phyloP scores from a whole-genome alignment of 2,888 invertebrate species.

The Drosophila cyrtoloma region DNA sequence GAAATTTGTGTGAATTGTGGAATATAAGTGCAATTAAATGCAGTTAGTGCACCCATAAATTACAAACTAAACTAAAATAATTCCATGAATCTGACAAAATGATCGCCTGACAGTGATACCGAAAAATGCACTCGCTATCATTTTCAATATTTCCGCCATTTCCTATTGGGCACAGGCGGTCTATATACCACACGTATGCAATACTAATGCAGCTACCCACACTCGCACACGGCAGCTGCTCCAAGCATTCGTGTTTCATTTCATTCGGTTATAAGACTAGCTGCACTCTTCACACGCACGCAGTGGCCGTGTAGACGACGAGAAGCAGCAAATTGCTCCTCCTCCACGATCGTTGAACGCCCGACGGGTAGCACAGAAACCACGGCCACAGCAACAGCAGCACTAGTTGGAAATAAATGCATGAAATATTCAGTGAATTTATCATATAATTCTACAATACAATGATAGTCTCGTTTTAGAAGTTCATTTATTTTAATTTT shows the following conservation, averaged over 20 bases:
- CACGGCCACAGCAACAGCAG: slow-evolving; percentile 34
- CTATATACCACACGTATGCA: slow-evolving; percentile 51
- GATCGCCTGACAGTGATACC: slow-evolving; percentile 50
- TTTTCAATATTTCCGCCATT: slow-evolving; percentile 73
- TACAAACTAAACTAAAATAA: slow-evolving; percentile 47
- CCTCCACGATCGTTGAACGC: slow-evolving; percentile 53
- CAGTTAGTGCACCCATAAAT: slow-evolving; percentile 52
- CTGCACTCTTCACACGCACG: slow-evolving; percentile 56
- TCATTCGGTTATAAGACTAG: slow-evolving; percentile 24
- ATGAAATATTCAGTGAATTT: slow-evolving; percentile 27
- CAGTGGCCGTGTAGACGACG: neutral
- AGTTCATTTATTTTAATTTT: neutral
- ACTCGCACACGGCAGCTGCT: slow-evolving; percentile 40
- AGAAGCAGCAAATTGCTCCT: slow-evolving; percentile 51
- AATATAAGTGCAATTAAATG: slow-evolving; percentile 68
- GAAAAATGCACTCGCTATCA: slow-evolving; percentile 57
- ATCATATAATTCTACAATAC: neutral
- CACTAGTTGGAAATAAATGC: slow-evolving; percentile 30
- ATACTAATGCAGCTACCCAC: slow-evolving; percentile 24
- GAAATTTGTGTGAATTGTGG: slow-evolving; percentile 50
- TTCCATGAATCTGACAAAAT: slow-evolving; percentile 42
- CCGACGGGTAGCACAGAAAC: slow-evolving; percentile 38
- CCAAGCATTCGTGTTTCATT: slow-evolving; percentile 36
- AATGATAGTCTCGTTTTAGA: too few species aligned
- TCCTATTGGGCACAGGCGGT: slow-evolving; percentile 67